Conservation (phyloP, 1,140 invertebrate species). For the Oscheius sp. region DNA sequence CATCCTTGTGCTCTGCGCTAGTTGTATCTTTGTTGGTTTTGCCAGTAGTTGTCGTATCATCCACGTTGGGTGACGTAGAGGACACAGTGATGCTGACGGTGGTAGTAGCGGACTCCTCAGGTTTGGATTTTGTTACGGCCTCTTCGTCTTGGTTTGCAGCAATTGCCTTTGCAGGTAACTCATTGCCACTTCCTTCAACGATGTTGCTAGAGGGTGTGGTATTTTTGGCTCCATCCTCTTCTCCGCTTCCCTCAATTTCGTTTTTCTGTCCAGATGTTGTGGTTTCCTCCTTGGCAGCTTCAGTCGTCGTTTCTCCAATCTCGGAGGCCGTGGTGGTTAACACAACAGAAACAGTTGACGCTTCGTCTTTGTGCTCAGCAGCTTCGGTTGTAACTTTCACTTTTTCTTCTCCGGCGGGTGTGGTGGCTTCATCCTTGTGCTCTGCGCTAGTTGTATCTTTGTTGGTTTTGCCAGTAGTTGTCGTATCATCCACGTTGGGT, state of each 20-base stretch:
- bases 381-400: no score
- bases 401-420: no score
- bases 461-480: no score
- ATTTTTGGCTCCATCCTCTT: neutral
- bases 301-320: constrained; percentile 4
- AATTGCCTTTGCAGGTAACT: neutral
- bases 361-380: no score
- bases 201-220: neutral
- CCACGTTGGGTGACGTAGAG: no score
- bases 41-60: no score
- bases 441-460: no score
- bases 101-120: neutral
- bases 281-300: neutral
- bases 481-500: no score
- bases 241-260: neutral
- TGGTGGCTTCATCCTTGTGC: no score
- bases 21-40: no score
- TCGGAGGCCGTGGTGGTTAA: no score
- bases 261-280: neutral
- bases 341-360: no score
- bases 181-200: constrained; percentile 3
- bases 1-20: neutral
- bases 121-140: neutral
- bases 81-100: neutral
- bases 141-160: neutral